Evolutionary conservation across 2,888 invertebrate species (phyloP).

Genomic region (Busseola fusca): DNA sequence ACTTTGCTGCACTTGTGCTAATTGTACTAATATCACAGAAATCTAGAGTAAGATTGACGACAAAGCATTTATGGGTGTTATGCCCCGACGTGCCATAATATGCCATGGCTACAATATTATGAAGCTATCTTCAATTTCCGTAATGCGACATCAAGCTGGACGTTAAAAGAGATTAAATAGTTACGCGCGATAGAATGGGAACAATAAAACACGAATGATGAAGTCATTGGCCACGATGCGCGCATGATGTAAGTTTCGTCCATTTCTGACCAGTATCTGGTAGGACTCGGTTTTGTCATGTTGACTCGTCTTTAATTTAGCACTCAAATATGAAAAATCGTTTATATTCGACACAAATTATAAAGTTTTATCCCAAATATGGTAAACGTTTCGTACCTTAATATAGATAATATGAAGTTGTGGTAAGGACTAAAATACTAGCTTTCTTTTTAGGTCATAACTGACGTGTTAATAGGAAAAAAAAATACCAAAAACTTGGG

Average conservation of each 20-base stretch:
- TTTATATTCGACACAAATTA: slow-evolving; percentile 6
- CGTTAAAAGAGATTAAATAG: slow-evolving; percentile 43
- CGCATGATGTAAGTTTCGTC: slow-evolving; percentile 62
- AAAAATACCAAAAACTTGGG: background rate
- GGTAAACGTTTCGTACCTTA: background rate
- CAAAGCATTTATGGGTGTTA: background rate
- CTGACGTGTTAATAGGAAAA: background rate
- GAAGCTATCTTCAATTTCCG: slow-evolving; percentile 30
- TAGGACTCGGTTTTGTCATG: slow-evolving; percentile 44
- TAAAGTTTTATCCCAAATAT: background rate
- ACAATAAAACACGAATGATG: slow-evolving; percentile 66
- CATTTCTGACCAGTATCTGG: slow-evolving; percentile 47
- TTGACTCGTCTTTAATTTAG: slow-evolving; percentile 31
- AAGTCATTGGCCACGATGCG: slow-evolving; percentile 67
- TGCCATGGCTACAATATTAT: background rate
- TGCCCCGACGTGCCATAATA: background rate
- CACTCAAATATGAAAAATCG: slow-evolving; percentile 1
- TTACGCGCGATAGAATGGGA: slow-evolving; percentile 41
- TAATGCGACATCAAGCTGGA: slow-evolving; percentile 25
- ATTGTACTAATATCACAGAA: background rate
- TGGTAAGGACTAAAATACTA: background rate
- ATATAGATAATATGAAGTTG: background rate
- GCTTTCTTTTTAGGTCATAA: background rate
- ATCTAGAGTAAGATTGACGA: background rate
- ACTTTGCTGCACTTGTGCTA: background rate